Percentiles rank a stretch among this genome's conserved stretches.
Conservation (phyloP, 2,797 vertebrate genomes). For the Avahi laniger region DNA sequence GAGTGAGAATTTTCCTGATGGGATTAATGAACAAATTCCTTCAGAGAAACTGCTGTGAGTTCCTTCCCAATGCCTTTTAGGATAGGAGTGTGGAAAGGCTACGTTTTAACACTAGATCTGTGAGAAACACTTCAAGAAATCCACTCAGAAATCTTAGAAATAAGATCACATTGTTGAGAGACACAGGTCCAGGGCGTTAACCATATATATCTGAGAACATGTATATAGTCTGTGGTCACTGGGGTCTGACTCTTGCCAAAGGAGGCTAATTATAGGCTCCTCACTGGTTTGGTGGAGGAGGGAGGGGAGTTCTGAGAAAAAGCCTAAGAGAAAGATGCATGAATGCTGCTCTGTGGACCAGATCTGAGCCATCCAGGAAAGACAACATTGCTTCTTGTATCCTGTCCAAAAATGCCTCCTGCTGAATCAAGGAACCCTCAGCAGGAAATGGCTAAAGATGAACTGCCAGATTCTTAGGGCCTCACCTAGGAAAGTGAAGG, state of each 20-base stretch:
- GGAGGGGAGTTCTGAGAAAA: background rate
- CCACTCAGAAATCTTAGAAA: background rate
- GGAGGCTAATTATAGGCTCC: background rate
- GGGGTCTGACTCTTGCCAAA: background rate
- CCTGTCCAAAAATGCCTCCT: background rate
- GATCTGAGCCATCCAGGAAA: background rate
- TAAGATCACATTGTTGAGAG: background rate
- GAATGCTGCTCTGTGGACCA: background rate
- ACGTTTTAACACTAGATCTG: background rate
- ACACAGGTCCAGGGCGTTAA: background rate
- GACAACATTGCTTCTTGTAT: background rate
- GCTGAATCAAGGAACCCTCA: background rate
- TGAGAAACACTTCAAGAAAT: background rate
- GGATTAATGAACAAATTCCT: background rate
- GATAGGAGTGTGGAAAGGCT: background rate
- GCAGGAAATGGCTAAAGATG: background rate
- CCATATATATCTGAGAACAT: background rate
- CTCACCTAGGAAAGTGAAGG: background rate
- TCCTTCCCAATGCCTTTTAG: background rate
- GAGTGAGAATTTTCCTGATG: background rate
- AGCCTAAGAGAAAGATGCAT: background rate
- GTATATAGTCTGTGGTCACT: background rate
- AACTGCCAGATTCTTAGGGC: background rate
- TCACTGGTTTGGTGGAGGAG: background rate
- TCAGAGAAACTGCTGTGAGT: background rate